phyloP scores from a whole-genome alignment of 2,113 vertebrate genomes.

The Irena cyanogastra region DNA sequence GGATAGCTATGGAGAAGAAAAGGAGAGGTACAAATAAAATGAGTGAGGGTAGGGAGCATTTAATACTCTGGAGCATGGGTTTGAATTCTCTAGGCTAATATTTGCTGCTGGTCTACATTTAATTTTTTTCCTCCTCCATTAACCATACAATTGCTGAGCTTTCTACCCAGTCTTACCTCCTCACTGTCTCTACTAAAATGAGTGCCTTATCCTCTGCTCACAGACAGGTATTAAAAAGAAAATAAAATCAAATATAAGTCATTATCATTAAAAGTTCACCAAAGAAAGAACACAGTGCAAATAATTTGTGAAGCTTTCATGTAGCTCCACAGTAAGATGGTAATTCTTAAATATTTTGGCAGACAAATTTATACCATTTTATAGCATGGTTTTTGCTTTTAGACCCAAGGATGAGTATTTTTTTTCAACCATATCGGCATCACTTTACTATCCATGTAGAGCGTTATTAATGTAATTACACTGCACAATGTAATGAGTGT shows the following conservation, averaged over 20 bases:
- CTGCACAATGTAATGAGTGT: background rate
- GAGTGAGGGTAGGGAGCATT: background rate
- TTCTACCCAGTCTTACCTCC: background rate
- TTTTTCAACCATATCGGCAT: background rate
- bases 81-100: background rate
- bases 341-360: background rate
- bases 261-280: background rate
- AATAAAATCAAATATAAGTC: background rate
- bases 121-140: background rate
- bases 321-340: background rate
- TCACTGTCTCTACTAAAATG: background rate
- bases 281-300: background rate
- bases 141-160: background rate
- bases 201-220: background rate
- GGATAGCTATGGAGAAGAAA: background rate
- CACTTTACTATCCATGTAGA: background rate
- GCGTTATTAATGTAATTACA: background rate
- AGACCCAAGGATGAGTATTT: background rate
- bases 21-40: background rate
- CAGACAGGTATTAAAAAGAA: background rate
- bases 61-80: background rate
- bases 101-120: background rate
- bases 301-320: background rate
- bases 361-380: background rate
- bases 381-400: background rate